Evolutionary conservation across 2,888 invertebrate species (phyloP).

Genomic region (Allygus modestus): DNA sequence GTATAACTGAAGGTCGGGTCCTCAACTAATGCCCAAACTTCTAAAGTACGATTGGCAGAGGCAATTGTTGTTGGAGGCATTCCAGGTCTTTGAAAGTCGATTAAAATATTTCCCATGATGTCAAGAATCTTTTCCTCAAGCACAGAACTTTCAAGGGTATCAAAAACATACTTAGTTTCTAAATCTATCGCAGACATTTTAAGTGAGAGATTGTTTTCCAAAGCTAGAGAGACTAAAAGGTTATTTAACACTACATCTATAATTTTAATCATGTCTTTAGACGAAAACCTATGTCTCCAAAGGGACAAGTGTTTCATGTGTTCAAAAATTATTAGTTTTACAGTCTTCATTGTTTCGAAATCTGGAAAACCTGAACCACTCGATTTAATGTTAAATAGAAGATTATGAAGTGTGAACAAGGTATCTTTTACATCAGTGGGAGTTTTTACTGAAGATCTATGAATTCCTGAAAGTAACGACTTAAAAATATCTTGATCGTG

Average conservation of each 20-base stretch:
- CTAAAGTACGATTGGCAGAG: neutral
- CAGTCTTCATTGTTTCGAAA: neutral
- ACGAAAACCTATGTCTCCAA: no score
- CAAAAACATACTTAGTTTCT: neutral
- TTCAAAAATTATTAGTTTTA: neutral
- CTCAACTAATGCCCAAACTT: neutral
- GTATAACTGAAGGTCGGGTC: neutral
- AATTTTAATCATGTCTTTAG: neutral
- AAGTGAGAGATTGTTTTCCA: neutral
- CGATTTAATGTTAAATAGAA: neutral
- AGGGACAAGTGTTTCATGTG: neutral
- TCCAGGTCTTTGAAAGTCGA: neutral
- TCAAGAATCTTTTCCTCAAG: neutral
- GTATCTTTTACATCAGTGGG: neutral
- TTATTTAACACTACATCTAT: neutral
- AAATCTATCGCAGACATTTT: neutral
- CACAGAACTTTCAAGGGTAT: neutral
- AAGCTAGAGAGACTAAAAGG: neutral
- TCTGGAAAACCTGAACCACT: neutral
- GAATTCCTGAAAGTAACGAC: neutral
- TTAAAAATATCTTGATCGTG: neutral
- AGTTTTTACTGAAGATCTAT: neutral
- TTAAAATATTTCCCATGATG: neutral
- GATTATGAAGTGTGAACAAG: neutral
- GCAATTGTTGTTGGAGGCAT: neutral